A percentile compares a stretch with the other conserved stretches of the same genome.
phyloP scores from a whole-genome alignment of 2,888 invertebrate genomes.

The Aspidiotus destructor region DNA sequence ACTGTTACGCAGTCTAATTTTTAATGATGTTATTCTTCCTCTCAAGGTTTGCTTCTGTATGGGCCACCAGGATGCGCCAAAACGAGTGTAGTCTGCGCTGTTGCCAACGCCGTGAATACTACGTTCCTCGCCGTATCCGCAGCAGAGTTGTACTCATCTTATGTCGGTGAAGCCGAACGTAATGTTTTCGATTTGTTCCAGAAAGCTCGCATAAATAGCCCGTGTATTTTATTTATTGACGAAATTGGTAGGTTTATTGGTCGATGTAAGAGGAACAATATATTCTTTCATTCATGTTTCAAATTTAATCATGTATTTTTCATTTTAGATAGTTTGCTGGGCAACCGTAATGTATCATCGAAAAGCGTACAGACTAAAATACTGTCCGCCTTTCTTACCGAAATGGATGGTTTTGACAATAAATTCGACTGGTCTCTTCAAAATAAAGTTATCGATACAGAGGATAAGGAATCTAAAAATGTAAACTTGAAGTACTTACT shows the following conservation, averaged over 20 bases:
- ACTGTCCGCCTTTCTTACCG: conserved; percentile 52
- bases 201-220: conserved; percentile 51
- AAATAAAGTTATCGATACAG: neutral
- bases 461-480: neutral
- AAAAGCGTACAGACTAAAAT: conserved; percentile 51
- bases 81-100: conserved; percentile 51
- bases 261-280: neutral
- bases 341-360: conserved; percentile 41
- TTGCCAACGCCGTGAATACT: conserved; percentile 48
- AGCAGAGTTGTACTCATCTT: conserved; percentile 56
- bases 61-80: conserved; percentile 61
- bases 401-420: conserved; percentile 55
- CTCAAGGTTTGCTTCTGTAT: conserved; percentile 49
- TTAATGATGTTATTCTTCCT: conserved; percentile 10
- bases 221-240: conserved; percentile 54
- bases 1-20: too few relatives aligned
- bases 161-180: conserved; percentile 55
- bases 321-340: conserved; percentile 46
- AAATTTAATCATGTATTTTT: neutral
- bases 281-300: conserved; percentile 6
- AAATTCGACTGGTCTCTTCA: conserved; percentile 18
- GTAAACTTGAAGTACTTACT: neutral
- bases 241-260: conserved; percentile 47
- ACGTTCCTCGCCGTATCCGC: conserved; percentile 46
- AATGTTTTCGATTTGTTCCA: conserved; percentile 51